phyloP scores from a whole-genome alignment of 2,888 invertebrate species.

The Hirtodrosophila trivittata region DNA sequence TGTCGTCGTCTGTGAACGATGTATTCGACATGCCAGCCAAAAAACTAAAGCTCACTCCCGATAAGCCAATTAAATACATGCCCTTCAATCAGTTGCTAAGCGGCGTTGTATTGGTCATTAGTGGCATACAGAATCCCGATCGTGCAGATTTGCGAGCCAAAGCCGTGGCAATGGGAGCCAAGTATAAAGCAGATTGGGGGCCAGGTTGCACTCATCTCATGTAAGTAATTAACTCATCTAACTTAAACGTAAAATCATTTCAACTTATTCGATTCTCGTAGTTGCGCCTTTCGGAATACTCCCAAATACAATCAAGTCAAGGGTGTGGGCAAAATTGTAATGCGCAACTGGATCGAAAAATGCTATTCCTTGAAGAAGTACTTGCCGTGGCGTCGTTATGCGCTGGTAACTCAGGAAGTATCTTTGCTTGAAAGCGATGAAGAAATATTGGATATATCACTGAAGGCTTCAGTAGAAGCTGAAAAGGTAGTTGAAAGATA shows the following conservation, averaged over 20 bases:
- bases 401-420: constrained; percentile 72
- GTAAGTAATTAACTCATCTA: constrained; percentile 85
- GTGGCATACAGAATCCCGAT: constrained; percentile 93
- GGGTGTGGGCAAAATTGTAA: constrained; percentile 87
- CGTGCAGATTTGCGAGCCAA: constrained; percentile 88
- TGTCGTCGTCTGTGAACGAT: constrained; percentile 48
- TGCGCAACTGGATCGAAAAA: constrained; percentile 90
- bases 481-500: not conserved
- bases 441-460: constrained; percentile 76
- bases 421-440: constrained; percentile 81
- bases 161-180: constrained; percentile 91
- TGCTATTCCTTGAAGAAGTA: constrained; percentile 86
- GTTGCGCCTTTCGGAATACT: constrained; percentile 95
- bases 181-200: constrained; percentile 91
- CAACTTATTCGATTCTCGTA: constrained; percentile 76
- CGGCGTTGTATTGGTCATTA: constrained; percentile 91
- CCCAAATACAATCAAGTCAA: constrained; percentile 92
- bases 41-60: constrained; percentile 63
- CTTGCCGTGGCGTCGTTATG: constrained; percentile 82
- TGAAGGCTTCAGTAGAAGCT: constrained; percentile 42
- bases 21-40: constrained; percentile 68
- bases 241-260: not conserved
- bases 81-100: constrained; percentile 87
- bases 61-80: constrained; percentile 72
- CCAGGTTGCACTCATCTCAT: constrained; percentile 92